Evolutionary conservation across 2,888 invertebrate genomes (phyloP), one percentile per base, ranked within the genome.

Genomic region (Troides aeacus): DNA sequence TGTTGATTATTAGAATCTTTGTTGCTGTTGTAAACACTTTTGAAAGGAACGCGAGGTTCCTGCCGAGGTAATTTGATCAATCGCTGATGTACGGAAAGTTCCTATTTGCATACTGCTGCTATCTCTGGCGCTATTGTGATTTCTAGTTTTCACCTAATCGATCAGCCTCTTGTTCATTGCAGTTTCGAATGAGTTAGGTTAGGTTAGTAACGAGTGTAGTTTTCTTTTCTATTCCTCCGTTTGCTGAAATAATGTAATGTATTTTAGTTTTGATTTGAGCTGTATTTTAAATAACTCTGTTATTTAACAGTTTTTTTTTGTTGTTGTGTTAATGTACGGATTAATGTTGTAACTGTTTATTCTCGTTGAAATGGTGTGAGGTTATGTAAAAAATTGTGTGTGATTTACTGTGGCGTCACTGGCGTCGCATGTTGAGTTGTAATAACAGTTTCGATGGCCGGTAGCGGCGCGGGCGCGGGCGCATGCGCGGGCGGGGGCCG

Each of bases 111-210:
- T 15, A 50, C 50, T 50, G 50, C 18, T 50, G 50, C 39, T 7
- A 50, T 15, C 17, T 50, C 18, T 18, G 50, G 69, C 71, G 72
- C 74, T 71, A 72, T 76, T 69, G 73, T 72, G 74, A 77, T 76
- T 79, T 81, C 76, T 75, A 75, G 72, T 72, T 79, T 80, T 80
- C 76, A 74, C 75, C 73, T 73, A 76, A 76, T 78, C 69, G 66
- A 74, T 77, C 71, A 71, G 69, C 59, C 63, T 61, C 63, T 65
- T 67, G 66, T 61, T 62, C 66, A 21, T 60, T 64, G 64, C 64
- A 64, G 64, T 70, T 66, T 62, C 46, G n/a, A 53, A 70, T 69
- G 59, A 58, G 61, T 63, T 66, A 63, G 67, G 69, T 72, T 71
- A 70, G 69, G 71, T 71, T 68, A 72, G 69, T 69, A 62, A 18